A percentile compares a stretch with the other conserved stretches of the same genome.
These are phyloP conservation scores for Entosphenus tridentatus DNA, from an alignment of 2,113 vertebrate genomes.

Conservation along the genomic window DNA sequence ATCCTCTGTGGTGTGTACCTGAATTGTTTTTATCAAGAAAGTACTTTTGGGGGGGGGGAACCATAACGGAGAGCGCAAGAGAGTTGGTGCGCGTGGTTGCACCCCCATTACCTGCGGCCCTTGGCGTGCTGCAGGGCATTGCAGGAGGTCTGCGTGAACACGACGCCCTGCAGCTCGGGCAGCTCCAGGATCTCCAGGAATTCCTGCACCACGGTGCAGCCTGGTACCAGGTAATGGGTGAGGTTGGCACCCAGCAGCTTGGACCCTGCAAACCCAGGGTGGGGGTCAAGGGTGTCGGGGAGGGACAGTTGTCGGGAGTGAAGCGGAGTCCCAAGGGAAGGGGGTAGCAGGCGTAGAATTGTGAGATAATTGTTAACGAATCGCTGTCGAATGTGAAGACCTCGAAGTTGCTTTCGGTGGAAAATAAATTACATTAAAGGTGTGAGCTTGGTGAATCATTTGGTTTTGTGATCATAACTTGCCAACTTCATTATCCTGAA, in stretches of 20 bases:
- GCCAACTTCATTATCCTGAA: too few species aligned
- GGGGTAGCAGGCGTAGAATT: not conserved
- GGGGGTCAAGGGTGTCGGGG: too few species aligned
- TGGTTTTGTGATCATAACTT: too few species aligned
- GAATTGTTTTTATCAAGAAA: too few species aligned
- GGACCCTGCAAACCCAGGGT: constrained; percentile 25
- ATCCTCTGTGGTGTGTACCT: too few species aligned
- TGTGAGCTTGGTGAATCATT: not conserved
- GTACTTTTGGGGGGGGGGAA: too few species aligned
- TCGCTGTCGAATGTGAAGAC: not conserved
- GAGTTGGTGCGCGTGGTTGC: too few species aligned
- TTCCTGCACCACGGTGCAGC: constrained; percentile 54
- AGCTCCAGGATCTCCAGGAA: constrained; percentile 76
- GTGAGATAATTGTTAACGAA: not conserved
- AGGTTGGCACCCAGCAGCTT: constrained; percentile 48
- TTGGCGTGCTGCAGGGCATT: constrained; percentile 55
- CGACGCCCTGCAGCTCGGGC: constrained; percentile 48
- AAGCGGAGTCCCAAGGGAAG: constrained; percentile 4
- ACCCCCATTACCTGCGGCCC: constrained; percentile 46
- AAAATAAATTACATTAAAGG: not conserved
- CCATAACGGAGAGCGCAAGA: too few species aligned
- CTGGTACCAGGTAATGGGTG: constrained; percentile 76
- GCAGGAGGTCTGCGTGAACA: constrained; percentile 78
- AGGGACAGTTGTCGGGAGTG: too few species aligned
- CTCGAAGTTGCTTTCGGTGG: not conserved